Percentiles rank a stretch among this genome's conserved stretches.
Evolutionary conservation across 2,797 vertebrate species (phyloP).

Genomic region (Catostomus latipinnis): DNA sequence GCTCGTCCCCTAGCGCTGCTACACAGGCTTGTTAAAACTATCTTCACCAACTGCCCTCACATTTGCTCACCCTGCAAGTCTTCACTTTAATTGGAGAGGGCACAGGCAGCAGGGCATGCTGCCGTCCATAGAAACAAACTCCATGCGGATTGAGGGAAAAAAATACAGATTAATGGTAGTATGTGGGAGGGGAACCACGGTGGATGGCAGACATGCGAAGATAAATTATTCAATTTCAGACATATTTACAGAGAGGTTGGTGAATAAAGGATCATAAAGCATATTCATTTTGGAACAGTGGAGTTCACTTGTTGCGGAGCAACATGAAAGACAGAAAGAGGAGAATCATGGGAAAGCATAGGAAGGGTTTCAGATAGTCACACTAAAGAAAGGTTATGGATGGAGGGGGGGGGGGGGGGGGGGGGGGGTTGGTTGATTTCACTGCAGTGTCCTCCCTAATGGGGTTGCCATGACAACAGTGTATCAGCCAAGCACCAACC

Average conservation of each 20-base stretch:
- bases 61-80: constrained; percentile 79
- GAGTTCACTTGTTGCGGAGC: constrained; percentile 22
- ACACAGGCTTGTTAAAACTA: constrained; percentile 76
- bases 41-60: constrained; percentile 76
- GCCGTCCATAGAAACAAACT: constrained; percentile 66
- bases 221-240: constrained; percentile 60
- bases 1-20: constrained; percentile 28
- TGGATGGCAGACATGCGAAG: constrained; percentile 61
- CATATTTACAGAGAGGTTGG: constrained; percentile 62
- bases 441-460: constrained; percentile 83
- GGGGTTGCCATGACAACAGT: constrained; percentile 83
- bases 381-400: constrained; percentile 48
- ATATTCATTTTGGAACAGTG: constrained; percentile 37
- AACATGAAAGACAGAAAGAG: constrained; percentile 63
- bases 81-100: constrained; percentile 79
- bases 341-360: constrained; percentile 19
- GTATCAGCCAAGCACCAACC: constrained; percentile 74
- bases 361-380: constrained; percentile 49
- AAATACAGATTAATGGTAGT: constrained; percentile 54
- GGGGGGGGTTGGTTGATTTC: constrained; percentile 73
- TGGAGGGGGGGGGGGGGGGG: constrained; percentile 47
- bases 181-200: constrained; percentile 57
- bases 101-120: constrained; percentile 66
- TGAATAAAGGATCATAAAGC: constrained; percentile 42
- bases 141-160: constrained; percentile 7